Evolutionary conservation across 2,113 vertebrate species (phyloP), one percentile per base, ranked within the genome.

Genomic region (Hippoglossus stenolepis): DNA sequence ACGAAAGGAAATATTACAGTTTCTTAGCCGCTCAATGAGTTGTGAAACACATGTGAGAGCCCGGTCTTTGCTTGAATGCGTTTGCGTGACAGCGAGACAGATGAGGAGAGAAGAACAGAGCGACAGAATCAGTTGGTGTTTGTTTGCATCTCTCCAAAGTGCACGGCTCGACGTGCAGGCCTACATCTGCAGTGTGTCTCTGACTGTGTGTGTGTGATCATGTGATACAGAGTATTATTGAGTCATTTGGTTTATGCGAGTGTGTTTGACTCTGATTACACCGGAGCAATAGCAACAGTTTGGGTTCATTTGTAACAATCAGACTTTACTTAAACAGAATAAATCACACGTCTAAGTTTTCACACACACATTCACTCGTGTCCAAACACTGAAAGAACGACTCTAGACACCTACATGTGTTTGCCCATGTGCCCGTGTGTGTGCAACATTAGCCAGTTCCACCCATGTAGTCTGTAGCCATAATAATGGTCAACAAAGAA

Each of bases 271-370:
- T 59, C 60, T 87, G 82, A 83, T 90, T 85, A 77, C 77, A 67
- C 62, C 70, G 77, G 51, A 81, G 83, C 71, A 84, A 86, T 68
- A 90, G 83, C 72, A 81, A 91, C 70, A 78, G 82, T 85, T 86
- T 78, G 66, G 89, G 81, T 86, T 92, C 90, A 94, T 94, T 94
- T 93, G 92, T 90, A 90, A 89, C 91, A 91, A 93, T 93, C 90
- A 91, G 90, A 90, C 90, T 89, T 87, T 85, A 77, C 68, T 89
- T 89, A 93, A 94, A 93, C 93, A 91, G 86, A 28, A 92, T 91
- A 87, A 93, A 94, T 94, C 90, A 93, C 68, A 24, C 56, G 73
- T 72, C 72, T 71, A 68, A 82, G 67, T 38, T 24, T 26, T 78
- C 63, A 56, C 67, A 58, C 28, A 6, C 69, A 64, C 67, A 35